Base-by-base conservation (phyloP, 2,888 invertebrate genomes). In the Ophioninae sp. region DNA sequence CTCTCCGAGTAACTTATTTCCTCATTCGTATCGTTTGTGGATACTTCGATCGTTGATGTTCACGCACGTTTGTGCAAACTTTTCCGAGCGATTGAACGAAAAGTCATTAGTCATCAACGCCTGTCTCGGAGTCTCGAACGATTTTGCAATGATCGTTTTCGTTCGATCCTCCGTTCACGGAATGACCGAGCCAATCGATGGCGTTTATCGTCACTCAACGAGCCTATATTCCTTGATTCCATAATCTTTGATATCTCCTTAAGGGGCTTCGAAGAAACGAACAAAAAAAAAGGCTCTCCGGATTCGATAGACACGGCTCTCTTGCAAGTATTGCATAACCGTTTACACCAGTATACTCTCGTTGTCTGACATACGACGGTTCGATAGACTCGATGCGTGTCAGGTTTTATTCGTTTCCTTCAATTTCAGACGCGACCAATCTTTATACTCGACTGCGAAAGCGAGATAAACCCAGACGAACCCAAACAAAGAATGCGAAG, bases 171-270 rank as follows among this genome's bases (percentile, higher is more conserved):
- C 17, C 17, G 44, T 30, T 68, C 17, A 71, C 56, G 17, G 17
- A 56, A 56, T 6, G 3, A 56, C n/a, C 37, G 6, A 6, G 6
- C 58, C 37, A 20, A n/a, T 37, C 37, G 1, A 58, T 56, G 10
- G 58, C n/a, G 51, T 13, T 51, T 51, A 51, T 51, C 37, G 58
- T n/a, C 37, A 30, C 20, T 30, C 37, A 56, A 58, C 58, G 56
- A n/a, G 71, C 58, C 56, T 20, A 71, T 71, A 71, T 71, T 58
- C 58, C 58, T 23, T 30, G 30, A 71, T 71, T 30, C 58, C 71
- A 58, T 58, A 71, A 71, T 71, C 51, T 6, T 20, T 30, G 58
- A 71, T 56, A 37, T 10, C 71, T 71, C 71, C 37, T 71, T 71
- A 71, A 56, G 56, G 51, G 71, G 71, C 17, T 22, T 39, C 8